Evolutionary conservation across 35 echinoderm and acorn worm species (phyloP).

Genomic region (Hemicentrotus pulcherrimus): DNA sequence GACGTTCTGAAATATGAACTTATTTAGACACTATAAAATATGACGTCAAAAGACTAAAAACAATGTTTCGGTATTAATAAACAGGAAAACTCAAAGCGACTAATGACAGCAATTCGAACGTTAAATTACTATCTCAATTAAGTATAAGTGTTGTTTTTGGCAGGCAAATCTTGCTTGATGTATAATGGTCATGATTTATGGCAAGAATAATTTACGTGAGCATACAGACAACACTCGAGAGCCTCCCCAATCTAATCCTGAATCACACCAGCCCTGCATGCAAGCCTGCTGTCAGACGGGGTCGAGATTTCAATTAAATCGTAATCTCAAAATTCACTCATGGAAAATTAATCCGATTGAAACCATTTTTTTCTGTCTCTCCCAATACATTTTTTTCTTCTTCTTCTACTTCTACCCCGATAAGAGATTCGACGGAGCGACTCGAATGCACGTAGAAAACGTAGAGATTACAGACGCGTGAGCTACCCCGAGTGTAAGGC

Average conservation of each 20-base stretch:
- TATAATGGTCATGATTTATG: slow-evolving; percentile 24
- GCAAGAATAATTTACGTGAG: slow-evolving; percentile 21
- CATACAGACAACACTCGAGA: background rate
- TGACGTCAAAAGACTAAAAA: slow-evolving; percentile 6
- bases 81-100: background rate
- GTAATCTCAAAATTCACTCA: slow-evolving; percentile 53
- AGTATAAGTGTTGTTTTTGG: background rate
- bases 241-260: background rate
- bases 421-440: background rate
- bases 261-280: background rate
- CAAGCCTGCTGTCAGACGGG: background rate
- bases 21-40: background rate
- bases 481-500: background rate
- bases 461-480: slow-evolving; percentile 4
- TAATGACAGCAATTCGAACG: background rate
- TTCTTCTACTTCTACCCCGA: background rate
- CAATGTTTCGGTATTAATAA: background rate
- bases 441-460: slow-evolving; percentile 24
- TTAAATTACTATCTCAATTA: background rate
- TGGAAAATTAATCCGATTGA: slow-evolving; percentile 55
- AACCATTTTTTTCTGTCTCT: slow-evolving; percentile 31
- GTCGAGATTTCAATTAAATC: slow-evolving; percentile 53
- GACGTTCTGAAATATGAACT: background rate
- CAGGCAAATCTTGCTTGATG: background rate
- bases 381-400: background rate